Percentiles rank a stretch among this genome's conserved stretches.
Evolutionary conservation across 2,113 vertebrate genomes (phyloP).

Genomic region (Sander vitreus): DNA sequence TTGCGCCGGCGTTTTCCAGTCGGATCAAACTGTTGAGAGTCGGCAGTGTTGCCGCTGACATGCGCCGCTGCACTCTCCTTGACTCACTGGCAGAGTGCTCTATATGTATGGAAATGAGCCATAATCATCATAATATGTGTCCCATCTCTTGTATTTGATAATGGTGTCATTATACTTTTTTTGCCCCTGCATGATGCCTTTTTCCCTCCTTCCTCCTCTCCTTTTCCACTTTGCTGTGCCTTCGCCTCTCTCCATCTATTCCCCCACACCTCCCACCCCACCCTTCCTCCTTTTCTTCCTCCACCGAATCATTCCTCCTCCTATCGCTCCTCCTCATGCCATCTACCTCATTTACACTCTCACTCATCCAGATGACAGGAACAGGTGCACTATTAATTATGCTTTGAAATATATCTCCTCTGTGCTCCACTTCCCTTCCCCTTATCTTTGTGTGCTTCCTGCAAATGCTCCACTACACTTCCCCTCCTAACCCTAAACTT

Average conservation of each 20-base stretch:
- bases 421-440: slow-evolving; percentile 45
- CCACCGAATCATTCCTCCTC: slow-evolving; percentile 8
- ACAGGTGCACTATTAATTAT: slow-evolving; percentile 80
- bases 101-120: slow-evolving; percentile 79
- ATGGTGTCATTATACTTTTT: slow-evolving; percentile 65
- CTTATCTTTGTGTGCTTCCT: slow-evolving; percentile 15
- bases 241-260: not conserved
- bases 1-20: slow-evolving; percentile 46
- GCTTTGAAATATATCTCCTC: slow-evolving; percentile 64
- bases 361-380: slow-evolving; percentile 73
- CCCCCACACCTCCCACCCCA: not conserved
- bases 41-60: slow-evolving; percentile 50
- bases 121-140: slow-evolving; percentile 78
- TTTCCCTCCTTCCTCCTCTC: slow-evolving; percentile 4
- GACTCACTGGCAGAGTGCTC: slow-evolving; percentile 70
- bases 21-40: slow-evolving; percentile 55
- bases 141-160: slow-evolving; percentile 74
- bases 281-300: not conserved
- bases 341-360: slow-evolving; percentile 63
- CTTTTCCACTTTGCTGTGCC: slow-evolving; percentile 16
- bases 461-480: slow-evolving; percentile 1
- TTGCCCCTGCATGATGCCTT: slow-evolving; percentile 22
- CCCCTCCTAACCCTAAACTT: slow-evolving; percentile 29
- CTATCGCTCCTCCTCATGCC: slow-evolving; percentile 6
- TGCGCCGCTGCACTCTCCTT: slow-evolving; percentile 75